phyloP scores from a whole-genome alignment of 2,888 invertebrate genomes.

The Clostera curtula region DNA sequence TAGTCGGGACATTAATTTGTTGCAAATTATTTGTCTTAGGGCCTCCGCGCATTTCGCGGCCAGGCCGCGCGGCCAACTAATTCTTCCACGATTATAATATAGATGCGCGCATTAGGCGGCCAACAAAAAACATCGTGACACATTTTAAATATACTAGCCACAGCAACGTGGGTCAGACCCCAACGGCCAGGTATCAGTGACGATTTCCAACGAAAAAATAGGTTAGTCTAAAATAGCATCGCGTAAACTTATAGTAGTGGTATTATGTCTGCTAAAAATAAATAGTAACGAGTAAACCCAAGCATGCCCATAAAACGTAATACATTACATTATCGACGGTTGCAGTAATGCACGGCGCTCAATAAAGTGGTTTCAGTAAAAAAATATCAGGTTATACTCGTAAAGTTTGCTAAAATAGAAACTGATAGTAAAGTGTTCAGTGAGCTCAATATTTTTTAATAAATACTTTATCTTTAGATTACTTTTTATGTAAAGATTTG shows the following conservation, averaged over 20 bases:
- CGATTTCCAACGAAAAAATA: no score
- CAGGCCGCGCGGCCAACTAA: no score
- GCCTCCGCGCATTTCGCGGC: no score
- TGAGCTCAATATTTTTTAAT: slow-evolving; percentile 7
- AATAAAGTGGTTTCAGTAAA: slow-evolving; percentile 9
- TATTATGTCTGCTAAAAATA: slow-evolving; percentile 18
- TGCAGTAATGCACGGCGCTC: slow-evolving; percentile 19
- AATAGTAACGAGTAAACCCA: slow-evolving; percentile 11
- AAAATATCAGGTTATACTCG: slow-evolving; percentile 12
- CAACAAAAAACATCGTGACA: no score
- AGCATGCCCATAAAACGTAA: slow-evolving; percentile 18
- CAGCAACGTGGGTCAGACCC: no score
- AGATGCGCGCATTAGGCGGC: no score
- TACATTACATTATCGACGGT: slow-evolving; percentile 19
- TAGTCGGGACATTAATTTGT: no score
- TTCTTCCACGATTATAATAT: no score
- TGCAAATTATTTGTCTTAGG: no score
- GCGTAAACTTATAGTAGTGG: slow-evolving; percentile 9
- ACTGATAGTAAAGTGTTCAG: slow-evolving; percentile 15
- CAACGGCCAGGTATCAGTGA: no score
- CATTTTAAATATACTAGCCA: no score
- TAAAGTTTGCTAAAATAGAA: slow-evolving; percentile 12
- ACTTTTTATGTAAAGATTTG: background rate
- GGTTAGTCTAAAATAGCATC: background rate
- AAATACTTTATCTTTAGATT: slow-evolving; percentile 2